Percentiles rank a stretch among this genome's conserved stretches.
These are phyloP conservation scores for Ectropis grisescens DNA, from an alignment of 1,140 invertebrate genomes.

Conservation along the genomic window DNA sequence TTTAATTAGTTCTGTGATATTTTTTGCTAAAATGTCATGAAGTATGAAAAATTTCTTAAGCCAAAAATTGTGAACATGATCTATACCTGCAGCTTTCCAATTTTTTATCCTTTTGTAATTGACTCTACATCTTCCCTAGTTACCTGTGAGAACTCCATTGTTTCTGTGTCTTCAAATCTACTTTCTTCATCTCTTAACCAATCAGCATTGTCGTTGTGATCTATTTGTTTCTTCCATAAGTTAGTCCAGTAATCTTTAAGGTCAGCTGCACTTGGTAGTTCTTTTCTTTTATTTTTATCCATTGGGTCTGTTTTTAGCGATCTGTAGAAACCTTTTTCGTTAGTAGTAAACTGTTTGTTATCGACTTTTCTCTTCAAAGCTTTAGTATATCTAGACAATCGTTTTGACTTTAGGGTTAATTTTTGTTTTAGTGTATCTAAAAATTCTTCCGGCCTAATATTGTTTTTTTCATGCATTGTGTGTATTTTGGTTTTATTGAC, in stretches of 20 bases:
- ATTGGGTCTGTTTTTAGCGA: background rate
- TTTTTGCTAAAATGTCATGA: conserved; percentile 7
- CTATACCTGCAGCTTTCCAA: conserved; percentile 8
- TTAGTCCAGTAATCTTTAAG: conserved; percentile 5
- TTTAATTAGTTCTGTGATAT: conserved; percentile 5
- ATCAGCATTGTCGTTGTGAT: conserved; percentile 7
- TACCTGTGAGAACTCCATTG: conserved; percentile 4
- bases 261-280: background rate
- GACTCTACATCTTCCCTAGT: background rate
- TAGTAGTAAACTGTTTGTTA: conserved; percentile 9
- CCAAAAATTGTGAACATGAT: conserved; percentile 12
- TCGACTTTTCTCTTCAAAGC: conserved; percentile 7
- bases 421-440: conserved; percentile 20
- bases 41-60: conserved; percentile 9
- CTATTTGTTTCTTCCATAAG: conserved; percentile 1
- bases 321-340: conserved; percentile 16
- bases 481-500: conserved; percentile 8
- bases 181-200: conserved; percentile 6
- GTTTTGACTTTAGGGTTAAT: conserved; percentile 9
- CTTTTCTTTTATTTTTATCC: background rate
- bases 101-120: conserved; percentile 3
- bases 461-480: conserved; percentile 11
- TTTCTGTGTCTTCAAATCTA: background rate
- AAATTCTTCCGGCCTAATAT: conserved; percentile 12
- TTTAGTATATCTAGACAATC: conserved; percentile 14